Conservation (phyloP, 2,113 vertebrate species). For the Orycteropus afer region DNA sequence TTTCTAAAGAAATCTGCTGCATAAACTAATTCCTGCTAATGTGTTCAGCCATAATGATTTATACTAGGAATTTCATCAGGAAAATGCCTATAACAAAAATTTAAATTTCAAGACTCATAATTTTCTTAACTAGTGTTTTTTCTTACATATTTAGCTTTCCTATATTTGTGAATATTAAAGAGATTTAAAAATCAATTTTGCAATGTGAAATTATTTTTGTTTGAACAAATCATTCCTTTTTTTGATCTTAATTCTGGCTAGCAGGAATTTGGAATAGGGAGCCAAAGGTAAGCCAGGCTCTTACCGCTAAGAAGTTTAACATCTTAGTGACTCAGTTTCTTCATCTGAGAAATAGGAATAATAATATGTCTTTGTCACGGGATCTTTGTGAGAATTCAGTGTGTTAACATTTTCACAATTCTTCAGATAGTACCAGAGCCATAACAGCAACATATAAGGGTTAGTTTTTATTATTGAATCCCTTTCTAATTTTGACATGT, state of each 20-base stretch:
- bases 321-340: not conserved
- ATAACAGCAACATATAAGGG: not conserved
- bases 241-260: not conserved
- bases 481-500: slow-evolving; percentile 31
- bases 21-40: not conserved
- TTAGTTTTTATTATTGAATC: not conserved
- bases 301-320: not conserved
- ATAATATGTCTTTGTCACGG: not conserved
- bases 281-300: not conserved
- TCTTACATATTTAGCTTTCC: not conserved
- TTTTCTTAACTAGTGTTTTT: not conserved
- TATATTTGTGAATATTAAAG: not conserved
- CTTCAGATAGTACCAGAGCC: not conserved
- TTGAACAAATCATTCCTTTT: not conserved
- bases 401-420: not conserved
- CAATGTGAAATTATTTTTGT: not conserved
- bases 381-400: not conserved
- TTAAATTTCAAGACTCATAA: not conserved
- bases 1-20: not conserved
- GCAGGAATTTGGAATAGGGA: not conserved
- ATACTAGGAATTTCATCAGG: not conserved
- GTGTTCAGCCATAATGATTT: not conserved
- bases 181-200: not conserved
- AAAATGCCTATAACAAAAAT: slow-evolving; percentile 17
- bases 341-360: not conserved